Conservation (phyloP, 2,113 vertebrate species). For the Lycaon pictus region DNA sequence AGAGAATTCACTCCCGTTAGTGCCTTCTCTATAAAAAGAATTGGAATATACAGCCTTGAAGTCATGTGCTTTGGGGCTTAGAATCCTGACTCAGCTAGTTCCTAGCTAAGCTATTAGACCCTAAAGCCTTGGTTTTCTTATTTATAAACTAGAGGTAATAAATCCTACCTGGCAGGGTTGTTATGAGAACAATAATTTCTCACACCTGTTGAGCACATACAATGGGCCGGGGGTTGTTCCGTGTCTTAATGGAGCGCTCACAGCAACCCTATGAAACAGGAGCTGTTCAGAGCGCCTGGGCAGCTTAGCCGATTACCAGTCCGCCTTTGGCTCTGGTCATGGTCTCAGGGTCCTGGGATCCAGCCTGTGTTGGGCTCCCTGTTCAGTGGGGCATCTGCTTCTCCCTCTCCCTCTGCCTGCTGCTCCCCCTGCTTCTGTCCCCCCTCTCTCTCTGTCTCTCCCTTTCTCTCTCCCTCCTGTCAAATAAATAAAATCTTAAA, state of each 20-base stretch:
- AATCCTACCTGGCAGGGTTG: neutral
- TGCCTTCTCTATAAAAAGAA: neutral
- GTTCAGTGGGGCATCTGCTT: too few species aligned
- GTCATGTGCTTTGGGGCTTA: neutral
- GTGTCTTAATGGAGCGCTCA: neutral
- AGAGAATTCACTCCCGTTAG: neutral
- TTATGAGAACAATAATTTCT: neutral
- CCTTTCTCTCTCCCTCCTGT: too few species aligned
- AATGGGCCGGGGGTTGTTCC: neutral
- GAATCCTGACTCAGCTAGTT: neutral
- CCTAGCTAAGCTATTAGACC: neutral
- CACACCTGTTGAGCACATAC: rapidly evolving
- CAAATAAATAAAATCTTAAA: too few species aligned
- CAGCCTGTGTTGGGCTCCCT: too few species aligned
- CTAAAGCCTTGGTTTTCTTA: neutral
- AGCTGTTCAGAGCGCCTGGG: too few species aligned
- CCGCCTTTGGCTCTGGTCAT: too few species aligned
- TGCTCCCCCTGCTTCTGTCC: too few species aligned
- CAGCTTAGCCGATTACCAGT: too few species aligned
- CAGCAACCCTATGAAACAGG: neutral
- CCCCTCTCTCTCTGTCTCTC: too few species aligned
- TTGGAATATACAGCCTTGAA: neutral
- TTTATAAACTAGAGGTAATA: neutral
- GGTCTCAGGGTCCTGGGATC: too few species aligned
- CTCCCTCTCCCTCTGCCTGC: too few species aligned